A percentile compares a stretch with the other conserved stretches of the same genome.
Conservation (phyloP, 2,113 vertebrate genomes). For the Antechinus flavipes region DNA sequence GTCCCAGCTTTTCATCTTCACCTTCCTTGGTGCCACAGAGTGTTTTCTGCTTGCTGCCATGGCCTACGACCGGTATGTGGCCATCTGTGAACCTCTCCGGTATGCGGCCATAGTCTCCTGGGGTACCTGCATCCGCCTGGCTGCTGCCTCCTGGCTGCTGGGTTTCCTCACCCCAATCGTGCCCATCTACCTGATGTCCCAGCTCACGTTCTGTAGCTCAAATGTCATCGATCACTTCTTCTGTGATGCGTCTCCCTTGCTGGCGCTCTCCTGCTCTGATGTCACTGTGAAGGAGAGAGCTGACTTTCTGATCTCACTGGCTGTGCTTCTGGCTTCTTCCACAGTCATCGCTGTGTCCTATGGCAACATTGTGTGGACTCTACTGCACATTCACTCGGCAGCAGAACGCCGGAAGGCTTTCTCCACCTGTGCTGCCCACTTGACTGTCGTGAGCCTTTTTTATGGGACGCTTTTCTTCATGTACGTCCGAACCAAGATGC, state of each 20-base stretch:
- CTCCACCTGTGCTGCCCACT: constrained; percentile 72
- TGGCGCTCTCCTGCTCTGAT: constrained; percentile 72
- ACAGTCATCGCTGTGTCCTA: constrained; percentile 56
- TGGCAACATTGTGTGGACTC: constrained; percentile 33
- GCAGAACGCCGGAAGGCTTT: constrained; percentile 67
- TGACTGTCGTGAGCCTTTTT: constrained; percentile 69
- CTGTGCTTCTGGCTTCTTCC: constrained; percentile 66
- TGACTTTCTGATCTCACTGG: constrained; percentile 71
- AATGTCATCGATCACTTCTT: constrained; percentile 72
- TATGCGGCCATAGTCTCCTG: constrained; percentile 66
- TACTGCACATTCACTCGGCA: constrained; percentile 32
- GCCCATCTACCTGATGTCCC: constrained; percentile 72
- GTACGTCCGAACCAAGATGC: constrained; percentile 67
- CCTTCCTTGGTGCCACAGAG: constrained; percentile 72
- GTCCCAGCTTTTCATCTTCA: constrained; percentile 77
- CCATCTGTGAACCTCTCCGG: constrained; percentile 74
- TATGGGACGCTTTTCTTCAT: constrained; percentile 77
- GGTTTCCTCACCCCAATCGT: constrained; percentile 68
- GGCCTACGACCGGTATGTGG: constrained; percentile 77
- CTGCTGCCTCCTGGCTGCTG: constrained; percentile 67
- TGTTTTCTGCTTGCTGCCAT: constrained; percentile 74
- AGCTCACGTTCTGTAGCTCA: constrained; percentile 66
- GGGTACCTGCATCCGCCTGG: constrained; percentile 62
- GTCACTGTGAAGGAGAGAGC: constrained; percentile 65
- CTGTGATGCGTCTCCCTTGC: constrained; percentile 70